Conservation (phyloP, 2,888 invertebrate species). For the Eumerus sabulonum region DNA sequence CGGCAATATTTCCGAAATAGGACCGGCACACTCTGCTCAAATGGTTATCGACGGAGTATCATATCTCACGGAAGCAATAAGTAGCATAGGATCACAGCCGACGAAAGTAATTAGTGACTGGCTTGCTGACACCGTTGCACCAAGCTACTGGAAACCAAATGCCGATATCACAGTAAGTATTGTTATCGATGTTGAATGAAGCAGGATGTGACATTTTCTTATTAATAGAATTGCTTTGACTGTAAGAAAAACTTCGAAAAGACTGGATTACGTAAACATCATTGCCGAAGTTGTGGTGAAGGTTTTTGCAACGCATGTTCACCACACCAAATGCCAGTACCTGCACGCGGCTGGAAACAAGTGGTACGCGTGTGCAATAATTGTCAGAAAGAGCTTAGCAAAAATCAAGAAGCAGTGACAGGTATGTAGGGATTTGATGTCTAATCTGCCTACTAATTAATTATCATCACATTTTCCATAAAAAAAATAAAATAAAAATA, state of each 20-base stretch:
- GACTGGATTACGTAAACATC: conserved; percentile 83
- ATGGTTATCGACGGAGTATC: conserved; percentile 84
- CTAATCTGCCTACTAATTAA: conserved; percentile 23
- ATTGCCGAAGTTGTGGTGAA: conserved; percentile 88
- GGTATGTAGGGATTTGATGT: conserved; percentile 71
- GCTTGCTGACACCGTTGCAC: conserved; percentile 87
- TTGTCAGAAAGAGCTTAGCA: conserved; percentile 80
- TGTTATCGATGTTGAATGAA: too few relatives aligned
- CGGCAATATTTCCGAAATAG: conserved; percentile 79
- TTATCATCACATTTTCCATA: conserved; percentile 37
- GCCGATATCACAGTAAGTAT: conserved; percentile 84
- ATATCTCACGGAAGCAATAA: conserved; percentile 83
- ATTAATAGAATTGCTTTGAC: conserved; percentile 82
- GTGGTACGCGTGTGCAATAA: conserved; percentile 87
- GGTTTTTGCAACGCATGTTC: conserved; percentile 89
- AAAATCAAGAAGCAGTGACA: conserved; percentile 73
- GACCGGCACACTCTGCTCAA: conserved; percentile 81
- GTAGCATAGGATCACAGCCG: conserved; percentile 85
- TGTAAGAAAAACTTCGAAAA: conserved; percentile 82
- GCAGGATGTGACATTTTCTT: background rate
- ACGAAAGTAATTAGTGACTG: conserved; percentile 83
- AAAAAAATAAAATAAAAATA: conserved; percentile 24
- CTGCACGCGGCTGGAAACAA: conserved; percentile 84
- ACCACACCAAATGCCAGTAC: conserved; percentile 84
- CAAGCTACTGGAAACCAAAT: conserved; percentile 90